These are phyloP conservation scores for Telenomus remus DNA, from an alignment of 1,140 invertebrate genomes.

Conservation along the genomic window DNA sequence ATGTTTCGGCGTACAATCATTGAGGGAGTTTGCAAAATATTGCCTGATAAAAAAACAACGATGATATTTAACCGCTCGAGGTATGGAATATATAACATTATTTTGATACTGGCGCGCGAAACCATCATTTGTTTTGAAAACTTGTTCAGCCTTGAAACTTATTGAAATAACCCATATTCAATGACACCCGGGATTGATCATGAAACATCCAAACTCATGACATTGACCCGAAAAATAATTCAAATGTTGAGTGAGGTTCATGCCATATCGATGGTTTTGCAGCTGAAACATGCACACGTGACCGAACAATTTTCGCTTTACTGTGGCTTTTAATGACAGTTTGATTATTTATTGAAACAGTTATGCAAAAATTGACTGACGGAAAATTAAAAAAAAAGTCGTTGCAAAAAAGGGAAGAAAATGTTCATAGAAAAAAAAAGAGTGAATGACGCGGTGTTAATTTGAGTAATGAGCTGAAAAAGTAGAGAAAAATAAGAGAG, in stretches of 20 bases:
- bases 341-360: neutral
- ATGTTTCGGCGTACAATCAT: no score
- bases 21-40: no score
- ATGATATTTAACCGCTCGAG: no score
- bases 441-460: no score
- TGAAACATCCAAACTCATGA: constrained; percentile 30
- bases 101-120: constrained; percentile 24
- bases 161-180: constrained; percentile 42
- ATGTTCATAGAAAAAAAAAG: no score
- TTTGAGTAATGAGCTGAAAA: neutral
- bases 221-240: constrained; percentile 42
- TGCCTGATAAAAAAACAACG: no score
- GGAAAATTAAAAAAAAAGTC: no score
- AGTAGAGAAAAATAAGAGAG: no score
- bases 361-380: no score
- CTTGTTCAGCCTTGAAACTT: constrained; percentile 42
- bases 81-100: no score
- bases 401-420: no score
- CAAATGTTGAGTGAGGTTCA: constrained; percentile 8
- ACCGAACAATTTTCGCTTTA: constrained; percentile 1
- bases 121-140: constrained; percentile 30
- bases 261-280: constrained; percentile 7
- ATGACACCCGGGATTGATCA: constrained; percentile 43
- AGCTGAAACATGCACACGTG: neutral
- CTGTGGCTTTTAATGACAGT: constrained; percentile 11